These are phyloP conservation scores for Pseudocheirus occidentalis DNA, from an alignment of 2,797 vertebrate species.

Conservation along the genomic window DNA sequence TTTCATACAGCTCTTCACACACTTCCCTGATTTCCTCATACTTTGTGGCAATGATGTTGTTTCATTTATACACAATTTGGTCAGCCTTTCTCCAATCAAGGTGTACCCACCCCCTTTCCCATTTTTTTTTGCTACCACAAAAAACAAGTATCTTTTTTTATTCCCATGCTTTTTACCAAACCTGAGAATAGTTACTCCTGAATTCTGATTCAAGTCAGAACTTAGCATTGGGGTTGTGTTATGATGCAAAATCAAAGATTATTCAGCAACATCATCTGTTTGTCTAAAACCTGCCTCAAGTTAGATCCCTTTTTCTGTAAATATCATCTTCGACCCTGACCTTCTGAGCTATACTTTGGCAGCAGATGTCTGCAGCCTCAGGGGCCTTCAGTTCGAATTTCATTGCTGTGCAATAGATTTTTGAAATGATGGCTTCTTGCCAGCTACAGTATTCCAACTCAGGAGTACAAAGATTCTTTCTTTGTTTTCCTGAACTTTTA, in stretches of 20 bases:
- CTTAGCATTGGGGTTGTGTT: neutral
- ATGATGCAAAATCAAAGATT: neutral
- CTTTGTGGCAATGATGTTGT: neutral
- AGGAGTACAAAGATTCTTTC: constrained; percentile 35
- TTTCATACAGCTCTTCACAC: neutral
- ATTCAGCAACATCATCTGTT: neutral
- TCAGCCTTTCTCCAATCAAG: neutral
- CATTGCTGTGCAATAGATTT: neutral
- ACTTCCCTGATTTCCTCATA: neutral
- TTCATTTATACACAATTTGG: neutral
- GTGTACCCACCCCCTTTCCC: neutral
- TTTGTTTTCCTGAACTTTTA: constrained; percentile 34
- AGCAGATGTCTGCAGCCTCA: constrained; percentile 5
- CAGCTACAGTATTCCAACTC: constrained; percentile 28
- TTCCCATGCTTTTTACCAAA: neutral
- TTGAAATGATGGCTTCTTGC: constrained; percentile 1
- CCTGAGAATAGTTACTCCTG: neutral
- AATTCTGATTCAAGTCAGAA: constrained; percentile 14
- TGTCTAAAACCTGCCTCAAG: neutral
- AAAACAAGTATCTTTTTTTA: neutral
- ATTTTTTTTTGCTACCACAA: neutral
- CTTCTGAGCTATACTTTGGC: neutral
- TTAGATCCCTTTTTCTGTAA: neutral
- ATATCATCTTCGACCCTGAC: neutral
- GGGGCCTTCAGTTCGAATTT: neutral